phyloP scores from a whole-genome alignment of 2,113 vertebrate species.

The Oceanodroma tethys region DNA sequence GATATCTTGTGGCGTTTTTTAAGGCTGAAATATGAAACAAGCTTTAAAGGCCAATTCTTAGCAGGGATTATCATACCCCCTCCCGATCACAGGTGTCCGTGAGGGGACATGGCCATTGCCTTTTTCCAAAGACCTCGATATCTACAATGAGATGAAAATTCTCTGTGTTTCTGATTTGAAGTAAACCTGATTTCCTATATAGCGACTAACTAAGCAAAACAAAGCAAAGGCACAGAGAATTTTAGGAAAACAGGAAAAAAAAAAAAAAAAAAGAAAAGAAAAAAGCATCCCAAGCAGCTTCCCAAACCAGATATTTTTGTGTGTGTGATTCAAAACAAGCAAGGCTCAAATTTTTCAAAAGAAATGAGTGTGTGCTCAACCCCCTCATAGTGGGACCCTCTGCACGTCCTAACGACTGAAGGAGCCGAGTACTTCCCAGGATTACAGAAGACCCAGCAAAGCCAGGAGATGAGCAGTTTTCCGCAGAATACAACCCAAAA shows the following conservation, averaged over 20 bases:
- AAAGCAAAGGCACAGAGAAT: background rate
- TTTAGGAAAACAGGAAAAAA: background rate
- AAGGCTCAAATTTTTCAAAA: background rate
- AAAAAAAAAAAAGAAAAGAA: background rate
- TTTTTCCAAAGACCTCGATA: background rate
- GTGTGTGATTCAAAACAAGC: background rate
- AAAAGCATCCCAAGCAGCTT: background rate
- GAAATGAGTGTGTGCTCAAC: background rate
- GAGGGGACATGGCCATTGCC: rapidly evolving
- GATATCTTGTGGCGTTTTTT: rapidly evolving
- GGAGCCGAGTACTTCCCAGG: background rate
- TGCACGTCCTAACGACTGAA: rapidly evolving
- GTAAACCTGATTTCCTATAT: background rate
- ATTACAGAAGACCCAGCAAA: background rate
- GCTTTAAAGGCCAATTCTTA: background rate
- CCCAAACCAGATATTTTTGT: background rate
- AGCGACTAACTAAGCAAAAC: background rate
- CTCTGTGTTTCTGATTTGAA: background rate
- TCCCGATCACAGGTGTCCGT: rapidly evolving
- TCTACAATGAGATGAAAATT: background rate
- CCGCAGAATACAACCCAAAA: background rate
- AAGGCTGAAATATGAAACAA: background rate
- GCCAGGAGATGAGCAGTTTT: background rate
- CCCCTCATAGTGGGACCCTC: rapidly evolving
- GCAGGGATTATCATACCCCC: rapidly evolving